Evolutionary conservation across 1,140 invertebrate species (phyloP), one percentile per base, ranked within the genome.

Genomic region (Lordiphosa mommai): DNA sequence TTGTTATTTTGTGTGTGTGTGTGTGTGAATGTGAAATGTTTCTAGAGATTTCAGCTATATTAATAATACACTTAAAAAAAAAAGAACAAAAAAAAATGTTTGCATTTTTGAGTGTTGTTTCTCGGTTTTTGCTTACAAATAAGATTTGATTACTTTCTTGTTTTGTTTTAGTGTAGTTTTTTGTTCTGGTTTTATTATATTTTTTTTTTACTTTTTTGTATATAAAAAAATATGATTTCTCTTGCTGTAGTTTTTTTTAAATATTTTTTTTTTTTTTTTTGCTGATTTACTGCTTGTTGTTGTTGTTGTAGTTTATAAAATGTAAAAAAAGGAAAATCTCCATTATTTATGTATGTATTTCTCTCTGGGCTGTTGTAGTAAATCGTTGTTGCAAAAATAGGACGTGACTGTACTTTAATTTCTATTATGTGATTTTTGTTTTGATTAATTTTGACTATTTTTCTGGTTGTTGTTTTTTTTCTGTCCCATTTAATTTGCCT

Each of bases 321-420:
- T 27, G 23, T 27, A 27, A 27, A 27, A 27, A 27, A 27, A 27
- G 23, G 23, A 27, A 27, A 27, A 27, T 27, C 23, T 27, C 23
- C 23, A 27, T 27, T 27, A 27, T 27, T 27, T 27, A 27, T 27
- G 23, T 7, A 27, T 27, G 23, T 27, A 7, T 6, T 27, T 27
- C 23, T 27, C 23, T 27, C 23, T 27, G 23, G 23, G 23, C 23
- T 56, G 44, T 63, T 82, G 72, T 84, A 84, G 79, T 82, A 84
- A 85, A 84, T 88, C 86, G 80, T 88, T 88, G 86, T 88, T 88
- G 86, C 86, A 88, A 88, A 88, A 88, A 88, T 88, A 88, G 86
- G 86, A 88, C 86, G 86, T 88, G 86, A 88, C 86, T 88, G 86
- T 87, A 88, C 72, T 87, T 76, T 87, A 56, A 52, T 72, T 76